Conservation (phyloP, 2,888 invertebrate species). For the Acleris emargana region DNA sequence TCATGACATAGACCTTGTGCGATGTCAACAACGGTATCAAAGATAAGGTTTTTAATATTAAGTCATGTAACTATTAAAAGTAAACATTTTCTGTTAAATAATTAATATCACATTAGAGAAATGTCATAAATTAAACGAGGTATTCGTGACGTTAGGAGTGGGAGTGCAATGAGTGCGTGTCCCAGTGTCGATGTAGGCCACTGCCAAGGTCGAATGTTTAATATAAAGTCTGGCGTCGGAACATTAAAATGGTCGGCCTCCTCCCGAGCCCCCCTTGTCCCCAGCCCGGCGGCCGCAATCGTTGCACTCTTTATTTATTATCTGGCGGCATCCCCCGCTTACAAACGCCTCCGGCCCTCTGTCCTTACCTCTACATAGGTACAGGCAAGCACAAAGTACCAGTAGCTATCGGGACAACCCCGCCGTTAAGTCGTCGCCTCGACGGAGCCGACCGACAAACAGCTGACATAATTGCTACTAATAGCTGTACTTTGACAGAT, state of each 20-base stretch:
- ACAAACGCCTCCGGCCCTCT: constrained; percentile 57
- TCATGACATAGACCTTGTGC: constrained; percentile 52
- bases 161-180: constrained; percentile 74
- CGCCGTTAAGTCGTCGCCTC: constrained; percentile 18
- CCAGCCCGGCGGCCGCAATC: constrained; percentile 77
- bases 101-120: constrained; percentile 75
- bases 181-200: constrained; percentile 82
- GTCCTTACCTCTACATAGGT: constrained; percentile 41
- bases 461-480: constrained; percentile 54
- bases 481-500: constrained; percentile 15
- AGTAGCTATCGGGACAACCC: constrained; percentile 34
- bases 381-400: constrained; percentile 41
- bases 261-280: constrained; percentile 75
- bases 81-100: constrained; percentile 64
- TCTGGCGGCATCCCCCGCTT: constrained; percentile 73
- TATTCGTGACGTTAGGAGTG: constrained; percentile 75
- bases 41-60: constrained; percentile 55
- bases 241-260: constrained; percentile 83
- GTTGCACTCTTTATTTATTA: constrained; percentile 83
- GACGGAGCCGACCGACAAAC: constrained; percentile 40
- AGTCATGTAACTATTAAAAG: constrained; percentile 53
- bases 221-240: constrained; percentile 83
- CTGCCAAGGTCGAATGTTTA: constrained; percentile 84
- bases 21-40: constrained; percentile 54
- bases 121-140: constrained; percentile 77